phyloP scores from a whole-genome alignment of 92 coral and sea anemone species.

The Isaurus tuberculatus region DNA sequence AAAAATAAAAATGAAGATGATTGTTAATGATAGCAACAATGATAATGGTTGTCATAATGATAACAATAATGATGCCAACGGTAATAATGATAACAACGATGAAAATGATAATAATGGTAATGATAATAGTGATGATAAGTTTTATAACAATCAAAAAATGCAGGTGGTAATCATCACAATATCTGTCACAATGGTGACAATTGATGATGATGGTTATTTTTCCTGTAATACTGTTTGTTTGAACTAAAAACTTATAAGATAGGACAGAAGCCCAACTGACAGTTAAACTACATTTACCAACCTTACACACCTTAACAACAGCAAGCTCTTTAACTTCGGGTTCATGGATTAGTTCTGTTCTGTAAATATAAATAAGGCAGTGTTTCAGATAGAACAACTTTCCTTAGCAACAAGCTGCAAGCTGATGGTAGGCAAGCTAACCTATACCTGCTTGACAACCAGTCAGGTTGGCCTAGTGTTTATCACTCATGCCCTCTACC shows the following conservation, averaged over 20 bases:
- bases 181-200: not conserved
- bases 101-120: not conserved
- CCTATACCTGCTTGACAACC: too few species aligned
- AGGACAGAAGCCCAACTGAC: too few species aligned
- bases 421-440: too few species aligned
- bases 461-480: too few species aligned
- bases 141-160: not conserved
- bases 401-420: too few species aligned
- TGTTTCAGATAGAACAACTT: not conserved
- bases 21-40: too few species aligned
- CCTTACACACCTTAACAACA: constrained; percentile 17
- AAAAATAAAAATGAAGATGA: too few species aligned
- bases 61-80: not conserved
- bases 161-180: not conserved
- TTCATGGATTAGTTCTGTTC: constrained; percentile 36
- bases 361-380: not conserved
- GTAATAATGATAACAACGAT: not conserved
- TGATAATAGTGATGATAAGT: not conserved
- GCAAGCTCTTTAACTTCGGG: constrained; percentile 31
- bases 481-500: too few species aligned
- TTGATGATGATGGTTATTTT: not conserved
- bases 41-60: too few species aligned
- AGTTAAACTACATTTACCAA: not conserved
- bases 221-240: too few species aligned
- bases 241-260: too few species aligned